A percentile compares a stretch with the other conserved stretches of the same genome.
These are phyloP conservation scores for Empidonax alnorum DNA, from an alignment of 2,113 vertebrate species.

Conservation along the genomic window DNA sequence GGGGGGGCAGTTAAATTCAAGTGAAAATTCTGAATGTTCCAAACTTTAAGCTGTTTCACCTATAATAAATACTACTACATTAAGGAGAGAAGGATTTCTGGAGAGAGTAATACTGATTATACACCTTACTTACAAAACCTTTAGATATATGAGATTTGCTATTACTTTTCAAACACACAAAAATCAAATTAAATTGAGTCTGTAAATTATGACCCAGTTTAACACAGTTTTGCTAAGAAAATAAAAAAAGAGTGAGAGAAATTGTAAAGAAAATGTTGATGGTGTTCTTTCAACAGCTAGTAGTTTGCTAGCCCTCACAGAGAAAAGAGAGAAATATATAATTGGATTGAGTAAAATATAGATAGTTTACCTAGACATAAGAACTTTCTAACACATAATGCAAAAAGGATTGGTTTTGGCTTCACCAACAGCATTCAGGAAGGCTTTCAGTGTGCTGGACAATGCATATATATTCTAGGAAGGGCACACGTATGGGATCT, in stretches of 20 bases:
- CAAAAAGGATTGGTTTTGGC: neutral
- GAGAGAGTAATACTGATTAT: neutral
- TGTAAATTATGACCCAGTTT: neutral
- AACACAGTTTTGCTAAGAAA: neutral
- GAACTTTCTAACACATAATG: neutral
- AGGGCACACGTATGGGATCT: neutral
- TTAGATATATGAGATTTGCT: neutral
- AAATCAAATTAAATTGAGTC: neutral
- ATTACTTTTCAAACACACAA: neutral
- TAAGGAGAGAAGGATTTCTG: neutral
- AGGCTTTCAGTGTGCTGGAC: neutral
- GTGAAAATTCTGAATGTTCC: neutral
- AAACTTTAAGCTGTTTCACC: neutral
- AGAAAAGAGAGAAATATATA: neutral
- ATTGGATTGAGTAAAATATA: neutral
- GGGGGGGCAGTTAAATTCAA: neutral
- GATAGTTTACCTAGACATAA: neutral
- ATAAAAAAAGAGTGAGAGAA: neutral
- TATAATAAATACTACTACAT: neutral
- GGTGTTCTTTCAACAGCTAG: neutral
- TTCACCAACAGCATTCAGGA: neutral
- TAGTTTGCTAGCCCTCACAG: neutral
- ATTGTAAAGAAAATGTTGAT: neutral
- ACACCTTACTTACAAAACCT: neutral
- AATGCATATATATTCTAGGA: neutral